Conservation (phyloP, 2,888 invertebrate genomes). For the Platycheirus rosarum region DNA sequence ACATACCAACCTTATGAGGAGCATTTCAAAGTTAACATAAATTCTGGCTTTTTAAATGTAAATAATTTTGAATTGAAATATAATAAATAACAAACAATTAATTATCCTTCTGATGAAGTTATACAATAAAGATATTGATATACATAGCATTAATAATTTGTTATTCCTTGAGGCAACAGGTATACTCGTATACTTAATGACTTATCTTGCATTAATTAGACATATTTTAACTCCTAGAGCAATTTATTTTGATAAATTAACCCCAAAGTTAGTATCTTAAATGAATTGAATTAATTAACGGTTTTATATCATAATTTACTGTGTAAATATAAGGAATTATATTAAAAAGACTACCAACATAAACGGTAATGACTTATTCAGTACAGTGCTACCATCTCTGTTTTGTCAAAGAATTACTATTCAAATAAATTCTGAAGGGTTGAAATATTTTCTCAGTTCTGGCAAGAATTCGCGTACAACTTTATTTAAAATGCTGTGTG, state of each 20-base stretch:
- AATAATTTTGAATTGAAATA: too few species aligned
- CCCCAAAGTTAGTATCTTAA: neutral
- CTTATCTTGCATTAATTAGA: neutral
- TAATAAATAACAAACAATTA: too few species aligned
- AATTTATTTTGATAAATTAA: neutral
- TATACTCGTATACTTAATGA: neutral
- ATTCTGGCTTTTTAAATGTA: too few species aligned
- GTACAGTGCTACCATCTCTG: too few species aligned
- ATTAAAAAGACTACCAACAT: neutral
- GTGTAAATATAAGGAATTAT: neutral
- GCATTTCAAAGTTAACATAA: too few species aligned
- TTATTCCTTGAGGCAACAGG: neutral
- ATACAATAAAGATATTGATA: too few species aligned
- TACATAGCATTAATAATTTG: neutral
- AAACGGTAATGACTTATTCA: too few species aligned
- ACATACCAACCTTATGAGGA: too few species aligned
- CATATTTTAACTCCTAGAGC: neutral
- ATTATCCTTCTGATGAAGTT: too few species aligned
- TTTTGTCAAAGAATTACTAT: neutral
- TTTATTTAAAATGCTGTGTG: neutral
- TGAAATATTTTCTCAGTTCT: neutral
- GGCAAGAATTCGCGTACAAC: neutral
- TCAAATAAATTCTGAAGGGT: neutral
- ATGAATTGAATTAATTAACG: neutral
- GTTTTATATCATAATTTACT: neutral